Base-by-base conservation (phyloP, 2,113 vertebrate genomes). In the Scomber japonicus region DNA sequence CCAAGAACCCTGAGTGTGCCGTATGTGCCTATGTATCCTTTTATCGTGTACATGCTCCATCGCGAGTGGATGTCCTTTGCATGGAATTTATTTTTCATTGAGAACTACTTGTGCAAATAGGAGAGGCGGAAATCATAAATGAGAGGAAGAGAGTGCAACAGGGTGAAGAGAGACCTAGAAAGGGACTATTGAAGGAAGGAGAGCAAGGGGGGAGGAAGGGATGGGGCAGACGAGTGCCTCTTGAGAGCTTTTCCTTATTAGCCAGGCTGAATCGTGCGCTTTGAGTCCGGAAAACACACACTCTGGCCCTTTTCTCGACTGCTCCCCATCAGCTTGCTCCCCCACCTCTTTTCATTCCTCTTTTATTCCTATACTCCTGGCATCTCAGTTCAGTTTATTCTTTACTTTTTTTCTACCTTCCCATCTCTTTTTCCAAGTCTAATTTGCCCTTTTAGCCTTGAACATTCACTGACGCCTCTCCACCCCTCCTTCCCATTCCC, bases 211-310 rank as follows among this genome's bases (percentile, higher is more conserved):
- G 78, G 81, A 85, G 85, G 90, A 84, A 86, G 83, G 81, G 79
- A 84, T 66, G 86, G 87, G 65, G 86, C 71, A 62, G 82, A 81
- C 66, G 60, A 94, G 92, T 91, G 88, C 84, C 91, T 90, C 92
- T 92, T 80, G 83, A 92, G 88, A 87, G 90, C 81, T 87, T 90
- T 85, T 91, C 83, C 80, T 91, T 91, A 93, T 94, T 91, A 92
- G 88, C 75, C 68, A 15, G 80, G 75, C 80, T 89, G 90, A 91
- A 89, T 92, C 86, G 77, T 40, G 48, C 4, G 55, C 87, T 84
- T 83, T 63, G 88, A 85, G 88, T 86, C 82, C 72, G 73, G 82
- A 85, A 83, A 91, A 88, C 81, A 90, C 83, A 81, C 78, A 82
- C 77, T 79, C 78, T 45, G 80, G 55, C 61, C 70, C 84, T 79